Evolutionary conservation across 1,140 invertebrate species (phyloP).

Genomic region (Neomicropteryx cornuta): DNA sequence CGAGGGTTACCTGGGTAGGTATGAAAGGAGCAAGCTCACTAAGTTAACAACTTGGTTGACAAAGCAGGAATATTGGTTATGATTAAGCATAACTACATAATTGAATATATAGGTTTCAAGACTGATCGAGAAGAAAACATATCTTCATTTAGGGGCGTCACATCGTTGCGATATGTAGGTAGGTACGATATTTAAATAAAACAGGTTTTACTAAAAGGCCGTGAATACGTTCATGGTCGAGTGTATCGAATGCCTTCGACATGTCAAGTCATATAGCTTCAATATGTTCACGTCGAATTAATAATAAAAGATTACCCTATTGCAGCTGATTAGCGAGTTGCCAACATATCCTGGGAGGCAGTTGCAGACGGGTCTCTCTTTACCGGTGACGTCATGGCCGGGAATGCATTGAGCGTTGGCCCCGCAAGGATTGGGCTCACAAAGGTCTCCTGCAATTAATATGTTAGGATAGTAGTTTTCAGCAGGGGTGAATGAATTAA

Average conservation of each 20-base stretch:
- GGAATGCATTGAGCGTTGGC: conserved; percentile 69
- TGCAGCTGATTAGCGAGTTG: conserved; percentile 60
- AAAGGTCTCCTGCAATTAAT: conserved; percentile 55
- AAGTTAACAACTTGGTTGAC: no score
- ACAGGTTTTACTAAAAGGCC: no score
- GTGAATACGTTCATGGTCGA: no score
- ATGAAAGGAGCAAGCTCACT: no score
- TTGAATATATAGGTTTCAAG: no score
- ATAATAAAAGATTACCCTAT: conserved; percentile 31
- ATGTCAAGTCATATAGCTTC: neutral
- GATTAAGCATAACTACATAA: no score
- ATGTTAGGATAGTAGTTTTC: conserved; percentile 1
- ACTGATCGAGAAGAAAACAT: no score
- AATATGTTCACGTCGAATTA: neutral
- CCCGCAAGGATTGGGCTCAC: conserved; percentile 76
- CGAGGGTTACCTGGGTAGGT: no score
- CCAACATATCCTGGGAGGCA: conserved; percentile 71
- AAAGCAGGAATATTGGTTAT: no score
- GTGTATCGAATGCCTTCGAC: no score
- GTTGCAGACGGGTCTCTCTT: conserved; percentile 72
- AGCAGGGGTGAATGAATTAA: neutral
- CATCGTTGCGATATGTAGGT: no score
- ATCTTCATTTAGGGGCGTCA: no score
- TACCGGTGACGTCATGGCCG: conserved; percentile 67
- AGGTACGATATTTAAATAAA: conserved; percentile 4